Base-by-base conservation (phyloP, 2,113 vertebrate species). In the Orycteropus afer region DNA sequence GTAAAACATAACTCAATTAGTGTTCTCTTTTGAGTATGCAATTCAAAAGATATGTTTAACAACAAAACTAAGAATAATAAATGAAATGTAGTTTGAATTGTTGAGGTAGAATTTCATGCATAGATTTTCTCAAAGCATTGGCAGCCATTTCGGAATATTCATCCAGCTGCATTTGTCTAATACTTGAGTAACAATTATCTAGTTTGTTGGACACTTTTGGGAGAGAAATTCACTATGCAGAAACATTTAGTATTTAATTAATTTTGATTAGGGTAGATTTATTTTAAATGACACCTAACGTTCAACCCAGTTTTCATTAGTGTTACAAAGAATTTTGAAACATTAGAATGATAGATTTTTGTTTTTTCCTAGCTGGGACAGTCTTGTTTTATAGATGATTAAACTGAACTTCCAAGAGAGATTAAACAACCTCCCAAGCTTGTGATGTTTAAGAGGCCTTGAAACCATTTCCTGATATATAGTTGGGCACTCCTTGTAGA, bases 251-350 rank as follows among this genome's bases (percentile, higher is more conserved):
- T 77, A 83, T 76, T 96, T 96, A 80, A 83, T 82, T 89, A 73
- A 88, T 82, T 90, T 93, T 93, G 86, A 87, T 96, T 80, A 94
- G 80, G 51, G 71, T 57, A 76, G 79, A 86, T 93, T 97, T 84
- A 81, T 93, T 95, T 95, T 94, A 85, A 93, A 96, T 96, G n/a
- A 69, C 76, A 86, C n/a, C 6, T 89, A 29, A 32, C 88, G 81
- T 84, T 67, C 85, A 93, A 69, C 20, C 53, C 76, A 90, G 0
- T 95, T 73, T 96, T 97, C 55, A 37, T 93, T 94, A 93, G 84
- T 45, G n/a, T 81, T 80, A 13, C 7, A 6, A 37, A 77, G 65
- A 93, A 84, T 69, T 91, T 89, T 86, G 76, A 86, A 78, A 65
- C 11, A 45, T 74, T 91, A 47, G 80, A 74, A 90, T 65, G 67